Evolutionary conservation across 2,888 invertebrate genomes (phyloP), one percentile per base, ranked within the genome.

Genomic region (Lasioglossum figueresi): DNA sequence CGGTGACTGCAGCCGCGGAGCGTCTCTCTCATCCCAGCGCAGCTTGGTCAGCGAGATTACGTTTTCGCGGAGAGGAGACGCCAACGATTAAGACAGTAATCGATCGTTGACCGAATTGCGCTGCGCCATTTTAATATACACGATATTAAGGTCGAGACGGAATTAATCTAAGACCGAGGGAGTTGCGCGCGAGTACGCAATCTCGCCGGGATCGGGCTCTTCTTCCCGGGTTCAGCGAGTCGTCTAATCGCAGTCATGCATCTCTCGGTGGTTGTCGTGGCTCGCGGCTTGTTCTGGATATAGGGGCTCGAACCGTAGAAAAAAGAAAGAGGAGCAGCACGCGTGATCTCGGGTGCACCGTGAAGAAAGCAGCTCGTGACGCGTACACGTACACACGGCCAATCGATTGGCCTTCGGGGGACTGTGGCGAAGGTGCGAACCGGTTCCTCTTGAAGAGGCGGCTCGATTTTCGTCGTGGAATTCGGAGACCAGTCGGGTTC

Each of bases 351-450:
- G 82, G 78, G 82, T 79, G 83, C 87, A 90, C 80, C 87, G 90
- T 86, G 90, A 90, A 88, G 90, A 90, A 88, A 87, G 87, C 84
- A 74, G 83, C 75, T 63, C 78, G 83, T 63, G 76, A 79, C 81
- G 83, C 56, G 75, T 76, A 63, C 73, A 23, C 79, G 75, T 63
- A 76, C 66, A 76, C 31, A 73, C 76, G 56, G 48, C 19, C 68
- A 27, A 92, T 91, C 91, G 91, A 92, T 92, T 89, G 89, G 90
- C 89, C 90, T 90, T 91, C 88, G 90, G 88, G 90, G 88, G 90
- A 88, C 78, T 82, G 34, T 23, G 52, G 48, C 37, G 27, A 78
- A 92, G 90, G 91, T 91, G 92, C 91, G 92, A 93, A 93, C 93
- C 93, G 93, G 93, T 93, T 93, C 89, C 88, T 80, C 40, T 23